Percentiles rank a stretch among this genome's conserved stretches.
Evolutionary conservation across 2,888 invertebrate species (phyloP).

Genomic region (Mactromeris polynyma): DNA sequence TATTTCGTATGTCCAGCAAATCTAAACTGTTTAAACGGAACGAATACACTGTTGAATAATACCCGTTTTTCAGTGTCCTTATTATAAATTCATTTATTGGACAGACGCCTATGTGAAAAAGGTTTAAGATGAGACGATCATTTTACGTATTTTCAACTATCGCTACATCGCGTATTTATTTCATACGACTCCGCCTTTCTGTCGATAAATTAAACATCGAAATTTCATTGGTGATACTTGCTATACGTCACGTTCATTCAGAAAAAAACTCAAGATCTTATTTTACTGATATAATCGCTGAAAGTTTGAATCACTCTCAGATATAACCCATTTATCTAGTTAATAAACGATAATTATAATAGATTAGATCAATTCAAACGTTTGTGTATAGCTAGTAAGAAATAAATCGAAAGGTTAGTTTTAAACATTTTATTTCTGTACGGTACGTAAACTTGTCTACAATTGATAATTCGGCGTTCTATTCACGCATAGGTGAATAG

Average conservation of each 20-base stretch:
- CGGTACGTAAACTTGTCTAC: conserved; percentile 14
- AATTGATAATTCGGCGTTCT: conserved; percentile 27
- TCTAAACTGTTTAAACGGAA: neutral
- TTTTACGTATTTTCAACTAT: conserved; percentile 22
- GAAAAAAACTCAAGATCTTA: conserved; percentile 19
- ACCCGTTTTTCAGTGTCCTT: neutral
- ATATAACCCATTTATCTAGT: neutral
- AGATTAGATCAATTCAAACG: neutral
- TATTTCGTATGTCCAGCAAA: conserved; percentile 18
- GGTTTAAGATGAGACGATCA: neutral
- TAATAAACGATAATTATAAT: conserved; percentile 11
- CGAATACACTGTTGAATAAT: neutral
- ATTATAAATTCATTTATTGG: conserved; percentile 15
- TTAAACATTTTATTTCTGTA: neutral
- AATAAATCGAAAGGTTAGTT: neutral
- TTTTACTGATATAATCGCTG: neutral
- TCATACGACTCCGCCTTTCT: conserved; percentile 22
- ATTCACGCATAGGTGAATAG: conserved; percentile 21
- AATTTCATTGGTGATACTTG: conserved; percentile 35
- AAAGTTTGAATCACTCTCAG: neutral
- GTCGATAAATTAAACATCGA: conserved; percentile 39
- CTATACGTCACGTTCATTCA: conserved; percentile 42
- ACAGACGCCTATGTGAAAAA: conserved; percentile 17
- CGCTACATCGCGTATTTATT: conserved; percentile 38
- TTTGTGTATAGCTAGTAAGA: neutral